Conservation (phyloP, 2,888 invertebrate species). For the Caradrina clavipalpis region DNA sequence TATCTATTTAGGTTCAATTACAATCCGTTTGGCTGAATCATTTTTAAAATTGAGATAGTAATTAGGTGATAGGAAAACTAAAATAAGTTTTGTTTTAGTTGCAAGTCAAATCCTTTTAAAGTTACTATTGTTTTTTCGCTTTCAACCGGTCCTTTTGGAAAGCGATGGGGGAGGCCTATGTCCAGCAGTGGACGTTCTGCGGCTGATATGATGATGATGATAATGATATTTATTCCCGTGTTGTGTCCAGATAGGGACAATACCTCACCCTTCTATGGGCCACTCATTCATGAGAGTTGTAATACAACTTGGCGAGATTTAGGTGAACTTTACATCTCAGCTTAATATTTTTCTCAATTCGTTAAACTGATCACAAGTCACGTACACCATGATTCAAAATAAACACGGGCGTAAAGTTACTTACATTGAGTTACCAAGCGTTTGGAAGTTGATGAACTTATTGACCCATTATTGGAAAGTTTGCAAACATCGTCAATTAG, state of each 20-base stretch:
- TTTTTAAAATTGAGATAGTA: not conserved
- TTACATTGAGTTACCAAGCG: not conserved
- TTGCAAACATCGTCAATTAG: not conserved
- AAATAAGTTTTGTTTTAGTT: not conserved
- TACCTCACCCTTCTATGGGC: not conserved
- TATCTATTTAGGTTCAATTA: slow-evolving; percentile 19
- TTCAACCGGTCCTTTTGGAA: too few relatives aligned
- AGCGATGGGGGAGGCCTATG: too few relatives aligned
- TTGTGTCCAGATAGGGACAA: not conserved
- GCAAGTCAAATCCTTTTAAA: not conserved
- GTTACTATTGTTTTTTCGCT: too few relatives aligned
- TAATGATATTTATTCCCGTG: not conserved
- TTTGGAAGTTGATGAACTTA: not conserved
- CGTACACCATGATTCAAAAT: slow-evolving; percentile 45
- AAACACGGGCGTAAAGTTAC: slow-evolving; percentile 22
- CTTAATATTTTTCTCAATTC: not conserved
- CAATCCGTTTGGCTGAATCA: slow-evolving; percentile 1
- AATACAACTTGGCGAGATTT: not conserved
- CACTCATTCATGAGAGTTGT: not conserved
- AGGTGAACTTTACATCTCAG: not conserved
- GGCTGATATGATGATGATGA: too few relatives aligned
- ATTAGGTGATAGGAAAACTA: not conserved
- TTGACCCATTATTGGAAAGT: slow-evolving; percentile 1
- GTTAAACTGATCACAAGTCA: slow-evolving; percentile 16
- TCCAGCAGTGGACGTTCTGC: too few relatives aligned